Base-by-base conservation (phyloP, 2,113 vertebrate species). In the Thamnophis sirtalis region DNA sequence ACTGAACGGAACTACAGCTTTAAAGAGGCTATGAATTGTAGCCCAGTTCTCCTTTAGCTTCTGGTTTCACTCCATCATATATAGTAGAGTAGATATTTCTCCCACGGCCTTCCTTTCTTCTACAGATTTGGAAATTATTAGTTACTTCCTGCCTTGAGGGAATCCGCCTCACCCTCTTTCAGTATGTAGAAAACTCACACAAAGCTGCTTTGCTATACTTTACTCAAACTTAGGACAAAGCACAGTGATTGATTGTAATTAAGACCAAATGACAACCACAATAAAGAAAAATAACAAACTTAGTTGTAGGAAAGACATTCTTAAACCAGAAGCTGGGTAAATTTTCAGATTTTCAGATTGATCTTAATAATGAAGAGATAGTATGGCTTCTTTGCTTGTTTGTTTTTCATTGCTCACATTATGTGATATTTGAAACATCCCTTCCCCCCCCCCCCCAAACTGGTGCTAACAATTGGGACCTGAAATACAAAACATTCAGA, bases 21-120 rank as follows among this genome's bases (percentile, higher is more conserved):
- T 98, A 97, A 98, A 96, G 95, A 96, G 96, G n/a, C 97, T 97
- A 95, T 97, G 96, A 96, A 96, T 96, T 93, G 96, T 95, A 97
- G 97, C 96, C 97, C 97, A 94, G 96, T 94, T 95, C 97, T 95
- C 97, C 97, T 93, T 98, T 98, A 97, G 97, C 98, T 98, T 97
- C 97, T 97, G 96, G 95, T 96, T 98, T 98, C 97, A 96, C 33
- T 98, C 97, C 98, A 95, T 94, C 97, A 97, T 91, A 96, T 98
- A 96, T 93, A 97, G 97, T 98, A 96, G 97, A 95, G 95, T 96
- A 95, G 96, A 95, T 96, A 91, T 89, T 96, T 94, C 92, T 90
- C 91, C 90, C 88, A 91, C 55, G 97, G 96, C 93, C 50, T 26
- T 43, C 2, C 21, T 9, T 24, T 93, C 96, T 94, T 92, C 60